These are phyloP conservation scores for Oophaga sylvatica DNA, from an alignment of 2,797 vertebrate genomes.

Conservation along the genomic window DNA sequence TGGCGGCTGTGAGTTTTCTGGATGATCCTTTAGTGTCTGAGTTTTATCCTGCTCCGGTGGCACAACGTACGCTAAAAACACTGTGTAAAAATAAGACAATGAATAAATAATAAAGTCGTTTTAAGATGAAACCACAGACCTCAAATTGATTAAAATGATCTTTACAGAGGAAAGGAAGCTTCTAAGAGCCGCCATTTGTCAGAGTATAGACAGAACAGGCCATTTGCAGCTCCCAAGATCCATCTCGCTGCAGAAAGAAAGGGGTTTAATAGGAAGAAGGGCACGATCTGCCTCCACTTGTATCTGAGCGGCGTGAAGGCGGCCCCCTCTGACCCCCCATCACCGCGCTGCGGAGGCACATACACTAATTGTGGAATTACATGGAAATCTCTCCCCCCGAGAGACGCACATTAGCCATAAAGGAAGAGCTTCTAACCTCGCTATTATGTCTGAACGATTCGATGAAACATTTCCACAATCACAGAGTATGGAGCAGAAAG, in stretches of 20 bases:
- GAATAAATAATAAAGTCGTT: slow-evolving; percentile 60
- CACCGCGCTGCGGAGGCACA: slow-evolving; percentile 22
- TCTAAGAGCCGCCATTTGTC: slow-evolving; percentile 60
- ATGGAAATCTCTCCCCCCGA: slow-evolving; percentile 17
- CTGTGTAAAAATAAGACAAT: slow-evolving; percentile 61
- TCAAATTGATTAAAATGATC: slow-evolving; percentile 62
- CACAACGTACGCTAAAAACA: slow-evolving; percentile 39
- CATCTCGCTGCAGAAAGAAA: slow-evolving; percentile 28
- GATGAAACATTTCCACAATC: slow-evolving; percentile 32
- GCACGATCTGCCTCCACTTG: slow-evolving; percentile 49
- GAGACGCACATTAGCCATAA: slow-evolving; percentile 50
- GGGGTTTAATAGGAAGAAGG: slow-evolving; percentile 52
- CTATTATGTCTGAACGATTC: slow-evolving; percentile 40
- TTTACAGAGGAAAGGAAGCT: slow-evolving; percentile 56
- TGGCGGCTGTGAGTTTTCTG: not conserved
- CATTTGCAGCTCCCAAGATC: slow-evolving; percentile 51
- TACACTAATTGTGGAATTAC: slow-evolving; percentile 50
- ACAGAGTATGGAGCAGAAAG: not conserved
- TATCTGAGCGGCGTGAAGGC: slow-evolving; percentile 24
- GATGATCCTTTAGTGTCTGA: slow-evolving; percentile 9
- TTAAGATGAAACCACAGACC: slow-evolving; percentile 61
- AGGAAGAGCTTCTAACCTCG: slow-evolving; percentile 33
- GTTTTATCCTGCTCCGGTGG: slow-evolving; percentile 29
- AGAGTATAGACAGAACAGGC: slow-evolving; percentile 48
- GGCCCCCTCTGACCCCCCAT: slow-evolving; percentile 38